Evolutionary conservation across 2,113 vertebrate species (phyloP).

Genomic region (Rhombomys opimus): DNA sequence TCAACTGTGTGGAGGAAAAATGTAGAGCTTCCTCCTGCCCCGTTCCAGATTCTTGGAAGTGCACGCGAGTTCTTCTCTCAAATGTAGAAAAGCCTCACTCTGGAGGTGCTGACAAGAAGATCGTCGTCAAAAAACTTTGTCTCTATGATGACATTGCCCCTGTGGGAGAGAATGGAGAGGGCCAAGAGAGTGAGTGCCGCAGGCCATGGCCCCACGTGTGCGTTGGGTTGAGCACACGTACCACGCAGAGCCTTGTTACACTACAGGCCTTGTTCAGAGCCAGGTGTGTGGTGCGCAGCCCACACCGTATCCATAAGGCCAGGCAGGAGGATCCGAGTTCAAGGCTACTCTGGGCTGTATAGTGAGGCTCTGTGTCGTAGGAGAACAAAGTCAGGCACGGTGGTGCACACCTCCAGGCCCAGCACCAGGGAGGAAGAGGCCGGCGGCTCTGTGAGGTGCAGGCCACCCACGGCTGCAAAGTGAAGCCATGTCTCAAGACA

Average conservation of each 20-base stretch:
- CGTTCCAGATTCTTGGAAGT: slow-evolving; percentile 56
- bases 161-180: slow-evolving; percentile 81
- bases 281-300: not conserved
- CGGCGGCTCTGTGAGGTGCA: not conserved
- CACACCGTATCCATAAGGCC: not conserved
- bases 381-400: not conserved
- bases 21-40: slow-evolving; percentile 82
- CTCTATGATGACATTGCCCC: slow-evolving; percentile 99
- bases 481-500: not conserved
- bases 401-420: not conserved
- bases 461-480: not conserved
- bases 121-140: slow-evolving; percentile 99
- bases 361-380: not conserved
- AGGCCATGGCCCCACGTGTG: not conserved
- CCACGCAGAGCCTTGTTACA: not conserved
- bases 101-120: slow-evolving; percentile 99
- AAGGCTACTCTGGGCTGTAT: not conserved
- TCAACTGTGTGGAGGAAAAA: slow-evolving; percentile 78
- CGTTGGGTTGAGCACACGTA: not conserved
- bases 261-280: not conserved
- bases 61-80: slow-evolving; percentile 86
- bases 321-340: not conserved
- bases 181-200: not conserved
- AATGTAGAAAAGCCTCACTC: slow-evolving; percentile 99
- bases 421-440: not conserved